These are phyloP conservation scores for Acholoe squamosa DNA, from an alignment of 2,888 invertebrate species.

Conservation along the genomic window DNA sequence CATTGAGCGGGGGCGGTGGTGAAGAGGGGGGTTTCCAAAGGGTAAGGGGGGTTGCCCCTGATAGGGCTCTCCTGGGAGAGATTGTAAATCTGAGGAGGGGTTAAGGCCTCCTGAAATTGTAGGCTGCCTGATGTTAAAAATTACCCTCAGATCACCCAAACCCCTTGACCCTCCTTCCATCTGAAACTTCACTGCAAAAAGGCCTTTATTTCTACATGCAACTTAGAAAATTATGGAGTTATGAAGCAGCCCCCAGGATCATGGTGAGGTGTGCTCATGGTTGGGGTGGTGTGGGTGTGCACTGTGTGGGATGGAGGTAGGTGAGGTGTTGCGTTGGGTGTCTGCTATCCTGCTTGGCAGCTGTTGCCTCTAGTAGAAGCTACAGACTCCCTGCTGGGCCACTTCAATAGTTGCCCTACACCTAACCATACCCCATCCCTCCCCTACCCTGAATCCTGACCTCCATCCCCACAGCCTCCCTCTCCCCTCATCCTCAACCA, in stretches of 20 bases:
- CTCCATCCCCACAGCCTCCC: background rate
- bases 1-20: too few species aligned
- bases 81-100: background rate
- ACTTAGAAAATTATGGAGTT: too few species aligned
- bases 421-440: background rate
- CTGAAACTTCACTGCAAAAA: too few species aligned
- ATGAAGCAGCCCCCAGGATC: background rate
- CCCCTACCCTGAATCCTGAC: background rate
- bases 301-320: background rate
- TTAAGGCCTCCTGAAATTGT: too few species aligned
- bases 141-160: too few species aligned
- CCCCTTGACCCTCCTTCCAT: too few species aligned
- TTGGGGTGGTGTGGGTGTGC: background rate
- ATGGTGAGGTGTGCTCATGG: background rate
- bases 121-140: too few species aligned
- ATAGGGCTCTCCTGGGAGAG: background rate
- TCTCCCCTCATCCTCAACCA: background rate
- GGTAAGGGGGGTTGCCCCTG: background rate
- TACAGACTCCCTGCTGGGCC: conserved; percentile 1
- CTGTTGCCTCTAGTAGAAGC: background rate
- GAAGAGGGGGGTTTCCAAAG: background rate
- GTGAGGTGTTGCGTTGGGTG: background rate
- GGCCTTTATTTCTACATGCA: too few species aligned
- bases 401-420: conserved; percentile 11
- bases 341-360: background rate